These are phyloP conservation scores for Nomia melanderi DNA, from an alignment of 1,140 invertebrate genomes.

Conservation along the genomic window DNA sequence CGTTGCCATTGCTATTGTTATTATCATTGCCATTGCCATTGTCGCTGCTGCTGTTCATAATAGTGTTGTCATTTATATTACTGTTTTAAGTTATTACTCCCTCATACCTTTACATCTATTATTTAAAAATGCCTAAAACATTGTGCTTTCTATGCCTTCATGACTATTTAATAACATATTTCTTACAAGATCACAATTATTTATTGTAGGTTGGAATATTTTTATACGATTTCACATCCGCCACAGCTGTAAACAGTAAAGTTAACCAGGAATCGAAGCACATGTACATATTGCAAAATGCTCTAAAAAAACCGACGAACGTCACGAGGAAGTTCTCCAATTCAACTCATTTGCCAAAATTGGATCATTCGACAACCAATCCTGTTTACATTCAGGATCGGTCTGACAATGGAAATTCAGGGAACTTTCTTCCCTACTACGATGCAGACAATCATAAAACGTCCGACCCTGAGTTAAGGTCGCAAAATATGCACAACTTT, in stretches of 20 bases:
- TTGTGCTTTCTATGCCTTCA: too few relatives aligned
- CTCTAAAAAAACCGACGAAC: constrained; percentile 59
- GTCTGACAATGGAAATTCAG: constrained; percentile 50
- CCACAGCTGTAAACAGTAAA: constrained; percentile 71
- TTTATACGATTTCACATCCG: constrained; percentile 77
- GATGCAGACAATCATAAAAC: constrained; percentile 24
- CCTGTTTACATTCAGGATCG: constrained; percentile 53
- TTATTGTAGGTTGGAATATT: constrained; percentile 74
- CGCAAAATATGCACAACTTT: constrained; percentile 73
- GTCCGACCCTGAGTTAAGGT: constrained; percentile 59
- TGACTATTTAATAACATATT: too few relatives aligned
- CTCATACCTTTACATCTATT: too few relatives aligned
- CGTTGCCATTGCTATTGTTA: too few relatives aligned
- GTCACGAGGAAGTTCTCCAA: constrained; percentile 40
- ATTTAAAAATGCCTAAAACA: too few relatives aligned
- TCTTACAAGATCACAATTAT: not conserved
- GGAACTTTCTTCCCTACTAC: constrained; percentile 25
- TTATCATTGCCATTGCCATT: too few relatives aligned
- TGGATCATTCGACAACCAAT: constrained; percentile 40
- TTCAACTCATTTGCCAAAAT: not conserved
- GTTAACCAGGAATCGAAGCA: constrained; percentile 76
- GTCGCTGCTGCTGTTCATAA: too few relatives aligned
- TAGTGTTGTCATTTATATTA: too few relatives aligned
- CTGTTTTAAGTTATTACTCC: too few relatives aligned
- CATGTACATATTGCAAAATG: constrained; percentile 74